Evolutionary conservation across 2,797 vertebrate genomes (phyloP).

Genomic region (Sitta carolinensis): DNA sequence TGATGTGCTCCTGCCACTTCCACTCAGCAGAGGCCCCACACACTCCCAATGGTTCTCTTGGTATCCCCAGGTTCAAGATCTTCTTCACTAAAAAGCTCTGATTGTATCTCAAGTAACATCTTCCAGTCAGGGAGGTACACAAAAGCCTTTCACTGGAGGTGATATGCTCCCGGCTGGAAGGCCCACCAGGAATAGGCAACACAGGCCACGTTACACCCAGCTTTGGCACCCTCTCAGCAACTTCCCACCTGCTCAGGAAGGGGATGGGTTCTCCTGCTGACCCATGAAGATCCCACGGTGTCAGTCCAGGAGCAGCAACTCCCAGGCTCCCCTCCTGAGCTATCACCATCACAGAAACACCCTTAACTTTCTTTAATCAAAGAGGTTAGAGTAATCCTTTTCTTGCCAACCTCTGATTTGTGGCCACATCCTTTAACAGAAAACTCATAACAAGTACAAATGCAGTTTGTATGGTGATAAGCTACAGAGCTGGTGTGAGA

Average conservation of each 20-base stretch:
- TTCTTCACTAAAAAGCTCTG: background rate
- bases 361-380: background rate
- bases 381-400: slow-evolving; percentile 9
- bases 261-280: background rate
- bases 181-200: background rate
- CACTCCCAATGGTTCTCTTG: accelerated
- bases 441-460: background rate
- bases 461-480: background rate
- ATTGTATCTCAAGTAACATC: accelerated
- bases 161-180: background rate
- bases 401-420: slow-evolving; percentile 3
- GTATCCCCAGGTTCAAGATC: background rate
- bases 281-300: accelerated
- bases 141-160: background rate
- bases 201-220: accelerated
- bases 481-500: background rate
- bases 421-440: slow-evolving; percentile 32
- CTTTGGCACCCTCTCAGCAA: background rate
- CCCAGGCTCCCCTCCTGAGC: background rate
- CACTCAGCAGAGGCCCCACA: background rate
- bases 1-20: background rate
- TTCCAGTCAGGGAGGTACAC: background rate
- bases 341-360: accelerated
- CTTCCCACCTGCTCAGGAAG: background rate
- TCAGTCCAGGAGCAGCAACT: background rate